phyloP scores from a whole-genome alignment of 2,888 invertebrate genomes.

The Ophioninae sp. region DNA sequence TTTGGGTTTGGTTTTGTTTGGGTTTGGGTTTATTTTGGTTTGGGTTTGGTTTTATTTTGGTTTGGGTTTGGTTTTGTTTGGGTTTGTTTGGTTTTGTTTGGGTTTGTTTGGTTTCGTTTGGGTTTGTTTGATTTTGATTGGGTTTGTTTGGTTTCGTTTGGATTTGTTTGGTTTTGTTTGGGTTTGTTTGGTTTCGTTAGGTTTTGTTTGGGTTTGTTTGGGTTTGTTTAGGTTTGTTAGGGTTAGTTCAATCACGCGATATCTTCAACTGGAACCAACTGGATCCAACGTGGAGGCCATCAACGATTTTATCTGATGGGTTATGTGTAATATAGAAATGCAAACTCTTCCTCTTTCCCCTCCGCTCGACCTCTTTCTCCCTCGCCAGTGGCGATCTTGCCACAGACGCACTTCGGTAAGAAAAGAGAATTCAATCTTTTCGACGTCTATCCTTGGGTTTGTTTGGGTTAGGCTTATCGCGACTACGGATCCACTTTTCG shows the following conservation, averaged over 20 bases:
- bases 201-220: too few relatives aligned
- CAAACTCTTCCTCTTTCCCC: constrained; percentile 11
- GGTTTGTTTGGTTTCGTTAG: too few relatives aligned
- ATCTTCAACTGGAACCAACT: constrained; percentile 39
- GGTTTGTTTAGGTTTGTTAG: too few relatives aligned
- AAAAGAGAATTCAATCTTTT: constrained; percentile 62
- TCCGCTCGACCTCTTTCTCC: not conserved
- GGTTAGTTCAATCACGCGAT: constrained; percentile 7
- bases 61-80: constrained; percentile 10
- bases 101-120: too few relatives aligned
- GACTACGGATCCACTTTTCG: constrained; percentile 57
- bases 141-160: too few relatives aligned
- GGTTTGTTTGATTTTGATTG: too few relatives aligned
- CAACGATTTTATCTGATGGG: constrained; percentile 55
- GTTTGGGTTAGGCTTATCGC: constrained; percentile 54
- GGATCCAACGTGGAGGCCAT: constrained; percentile 23
- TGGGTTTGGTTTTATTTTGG: too few relatives aligned
- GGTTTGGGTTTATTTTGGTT: too few relatives aligned
- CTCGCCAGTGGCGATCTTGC: constrained; percentile 50
- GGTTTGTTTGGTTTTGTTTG: too few relatives aligned
- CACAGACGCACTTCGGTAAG: constrained; percentile 26
- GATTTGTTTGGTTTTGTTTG: too few relatives aligned
- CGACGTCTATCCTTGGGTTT: constrained; percentile 57
- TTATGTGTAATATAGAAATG: constrained; percentile 42
- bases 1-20: too few relatives aligned